Conservation (phyloP, 2,888 invertebrate genomes). For the Bimastos eiseni region DNA sequence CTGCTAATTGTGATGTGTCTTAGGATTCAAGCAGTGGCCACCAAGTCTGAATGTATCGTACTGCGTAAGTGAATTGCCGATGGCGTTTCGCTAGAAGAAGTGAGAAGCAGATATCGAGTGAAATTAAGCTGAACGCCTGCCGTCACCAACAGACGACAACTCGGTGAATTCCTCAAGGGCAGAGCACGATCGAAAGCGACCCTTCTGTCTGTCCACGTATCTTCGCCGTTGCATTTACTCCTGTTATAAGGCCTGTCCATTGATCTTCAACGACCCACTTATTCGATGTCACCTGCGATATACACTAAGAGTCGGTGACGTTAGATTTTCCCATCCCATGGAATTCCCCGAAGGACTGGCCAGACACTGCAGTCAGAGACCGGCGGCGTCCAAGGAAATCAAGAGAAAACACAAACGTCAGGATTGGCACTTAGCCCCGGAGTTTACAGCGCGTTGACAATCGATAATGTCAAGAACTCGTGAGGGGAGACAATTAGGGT, state of each 20-base stretch:
- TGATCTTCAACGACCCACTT: background rate
- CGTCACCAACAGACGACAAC: background rate
- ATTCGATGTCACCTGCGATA: background rate
- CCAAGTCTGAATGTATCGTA: background rate
- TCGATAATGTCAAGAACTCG: background rate
- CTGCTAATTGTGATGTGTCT: background rate
- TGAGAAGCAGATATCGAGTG: background rate
- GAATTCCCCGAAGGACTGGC: background rate
- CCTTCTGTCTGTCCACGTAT: background rate
- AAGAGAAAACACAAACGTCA: background rate
- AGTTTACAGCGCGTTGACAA: background rate
- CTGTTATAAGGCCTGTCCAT: background rate
- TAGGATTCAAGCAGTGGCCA: no score
- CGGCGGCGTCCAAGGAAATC: background rate
- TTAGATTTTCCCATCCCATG: background rate
- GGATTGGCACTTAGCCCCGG: background rate
- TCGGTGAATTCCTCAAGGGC: background rate
- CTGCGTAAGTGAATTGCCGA: background rate
- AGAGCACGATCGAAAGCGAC: background rate
- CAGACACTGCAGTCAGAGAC: background rate
- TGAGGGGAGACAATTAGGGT: background rate
- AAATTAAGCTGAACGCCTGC: background rate
- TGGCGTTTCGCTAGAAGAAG: background rate
- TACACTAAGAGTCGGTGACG: background rate
- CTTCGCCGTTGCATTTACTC: background rate